These are phyloP conservation scores for Andrena praecox DNA, from an alignment of 2,888 invertebrate genomes.

Conservation along the genomic window DNA sequence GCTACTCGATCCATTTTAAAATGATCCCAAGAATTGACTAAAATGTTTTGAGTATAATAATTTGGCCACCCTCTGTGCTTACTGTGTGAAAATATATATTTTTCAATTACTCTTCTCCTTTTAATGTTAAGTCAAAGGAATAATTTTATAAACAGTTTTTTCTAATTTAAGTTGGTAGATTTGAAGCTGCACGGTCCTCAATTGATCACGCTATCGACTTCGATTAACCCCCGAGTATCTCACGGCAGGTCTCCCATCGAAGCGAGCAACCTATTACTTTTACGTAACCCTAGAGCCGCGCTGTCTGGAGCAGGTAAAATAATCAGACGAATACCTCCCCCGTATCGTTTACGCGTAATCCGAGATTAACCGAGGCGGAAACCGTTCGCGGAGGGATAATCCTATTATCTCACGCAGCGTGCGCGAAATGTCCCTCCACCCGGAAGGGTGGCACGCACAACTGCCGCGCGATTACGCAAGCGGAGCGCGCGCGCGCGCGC, in stretches of 20 bases:
- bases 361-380: constrained; percentile 41
- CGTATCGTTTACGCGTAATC: constrained; percentile 38
- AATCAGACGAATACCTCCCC: neutral
- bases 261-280: constrained; percentile 8
- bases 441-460: constrained; percentile 52
- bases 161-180: no score
- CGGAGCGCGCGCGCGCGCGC: neutral
- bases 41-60: no score
- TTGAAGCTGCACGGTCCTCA: no score
- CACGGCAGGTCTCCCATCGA: neutral
- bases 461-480: constrained; percentile 35
- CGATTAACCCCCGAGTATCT: neutral
- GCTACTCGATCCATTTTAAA: no score
- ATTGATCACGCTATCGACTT: neutral
- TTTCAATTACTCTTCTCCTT: no score
- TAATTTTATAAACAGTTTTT: no score
- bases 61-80: no score
- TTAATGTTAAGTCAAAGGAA: no score
- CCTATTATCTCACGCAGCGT: constrained; percentile 23
- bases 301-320: neutral
- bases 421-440: constrained; percentile 17
- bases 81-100: no score
- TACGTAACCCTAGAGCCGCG: constrained; percentile 14
- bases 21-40: no score
- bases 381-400: constrained; percentile 10